Percentiles rank a stretch among this genome's conserved stretches.
phyloP scores from a whole-genome alignment of 2,888 invertebrate genomes.

The Chironomus riparius region DNA sequence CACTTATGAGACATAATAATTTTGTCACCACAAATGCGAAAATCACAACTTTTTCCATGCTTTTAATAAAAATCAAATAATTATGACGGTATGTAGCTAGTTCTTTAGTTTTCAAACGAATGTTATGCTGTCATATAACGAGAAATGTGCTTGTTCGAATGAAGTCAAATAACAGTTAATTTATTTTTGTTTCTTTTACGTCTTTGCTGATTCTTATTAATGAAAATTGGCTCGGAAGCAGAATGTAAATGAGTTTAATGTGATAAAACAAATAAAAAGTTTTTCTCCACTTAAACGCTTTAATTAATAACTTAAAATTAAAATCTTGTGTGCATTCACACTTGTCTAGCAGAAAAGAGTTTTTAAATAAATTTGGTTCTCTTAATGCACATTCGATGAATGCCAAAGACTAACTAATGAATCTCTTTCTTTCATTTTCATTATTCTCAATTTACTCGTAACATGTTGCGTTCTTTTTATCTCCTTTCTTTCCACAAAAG shows the following conservation, averaged over 20 bases:
- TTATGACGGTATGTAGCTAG: neutral
- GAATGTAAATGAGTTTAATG: too few species aligned
- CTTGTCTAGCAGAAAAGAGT: too few species aligned
- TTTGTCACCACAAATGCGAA: neutral
- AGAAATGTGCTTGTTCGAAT: neutral
- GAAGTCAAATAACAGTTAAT: conserved; percentile 24
- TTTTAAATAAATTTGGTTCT: too few species aligned
- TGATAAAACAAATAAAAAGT: too few species aligned
- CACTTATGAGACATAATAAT: neutral
- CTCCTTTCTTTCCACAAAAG: neutral
- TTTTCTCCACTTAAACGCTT: too few species aligned
- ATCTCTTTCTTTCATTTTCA: neutral
- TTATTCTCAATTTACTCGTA: neutral
- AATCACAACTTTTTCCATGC: neutral
- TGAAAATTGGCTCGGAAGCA: too few species aligned
- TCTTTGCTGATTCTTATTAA: neutral
- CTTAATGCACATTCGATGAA: neutral
- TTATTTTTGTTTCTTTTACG: conserved; percentile 9
- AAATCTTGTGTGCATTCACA: too few species aligned
- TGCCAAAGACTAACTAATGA: neutral
- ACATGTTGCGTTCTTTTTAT: neutral
- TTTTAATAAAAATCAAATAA: neutral
- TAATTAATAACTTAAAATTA: too few species aligned
- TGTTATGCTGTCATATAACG: neutral
- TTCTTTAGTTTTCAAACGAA: neutral